Evolutionary conservation across 2,797 vertebrate genomes (phyloP).

Genomic region (Distichodus sexfasciatus): DNA sequence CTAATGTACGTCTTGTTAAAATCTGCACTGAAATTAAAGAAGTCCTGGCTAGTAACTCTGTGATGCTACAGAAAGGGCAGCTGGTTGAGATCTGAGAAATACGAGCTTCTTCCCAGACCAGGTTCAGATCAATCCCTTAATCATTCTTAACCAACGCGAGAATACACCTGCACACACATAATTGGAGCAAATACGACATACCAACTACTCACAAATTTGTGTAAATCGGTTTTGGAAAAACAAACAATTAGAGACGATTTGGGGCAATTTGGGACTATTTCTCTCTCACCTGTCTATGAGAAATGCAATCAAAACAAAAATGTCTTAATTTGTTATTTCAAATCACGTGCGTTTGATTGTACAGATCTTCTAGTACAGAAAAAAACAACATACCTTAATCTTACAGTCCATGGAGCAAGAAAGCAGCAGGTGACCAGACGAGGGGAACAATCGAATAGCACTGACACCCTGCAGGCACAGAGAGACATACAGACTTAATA

Average conservation of each 20-base stretch:
- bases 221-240: background rate
- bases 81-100: no score
- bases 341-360: background rate
- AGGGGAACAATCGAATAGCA: constrained; percentile 90
- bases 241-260: background rate
- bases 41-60: no score
- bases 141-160: no score
- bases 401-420: constrained; percentile 98
- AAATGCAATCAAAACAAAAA: background rate
- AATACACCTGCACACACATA: background rate
- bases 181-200: background rate
- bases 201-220: background rate
- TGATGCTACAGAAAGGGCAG: no score
- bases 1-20: no score
- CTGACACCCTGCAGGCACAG: constrained; percentile 86
- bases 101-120: no score
- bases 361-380: background rate
- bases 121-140: no score
- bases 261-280: background rate
- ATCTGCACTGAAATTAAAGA: no score
- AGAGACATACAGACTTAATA: background rate
- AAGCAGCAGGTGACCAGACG: constrained; percentile 89
- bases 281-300: background rate
- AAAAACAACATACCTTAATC: constrained; percentile 84
- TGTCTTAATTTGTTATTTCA: background rate